Conservation (phyloP, 2,113 vertebrate species). For the Cryptomyrus ogoouensis region DNA sequence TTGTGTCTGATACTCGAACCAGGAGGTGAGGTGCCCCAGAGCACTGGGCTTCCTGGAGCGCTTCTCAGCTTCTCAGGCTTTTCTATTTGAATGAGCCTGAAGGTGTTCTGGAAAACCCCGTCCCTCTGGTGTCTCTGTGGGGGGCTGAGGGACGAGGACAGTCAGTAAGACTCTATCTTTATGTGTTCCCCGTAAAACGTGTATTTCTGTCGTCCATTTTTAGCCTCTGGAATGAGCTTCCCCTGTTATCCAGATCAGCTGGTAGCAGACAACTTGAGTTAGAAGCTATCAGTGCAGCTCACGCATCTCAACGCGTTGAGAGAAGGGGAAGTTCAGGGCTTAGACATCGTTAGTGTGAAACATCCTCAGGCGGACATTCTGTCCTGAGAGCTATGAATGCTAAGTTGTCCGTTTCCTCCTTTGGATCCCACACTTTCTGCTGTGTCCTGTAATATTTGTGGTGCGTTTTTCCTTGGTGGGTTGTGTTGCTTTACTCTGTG, state of each 20-base stretch:
- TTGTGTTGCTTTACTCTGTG: not conserved
- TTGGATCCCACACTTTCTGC: not conserved
- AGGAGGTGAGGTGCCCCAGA: not conserved
- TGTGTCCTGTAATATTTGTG: not conserved
- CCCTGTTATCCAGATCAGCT: not conserved
- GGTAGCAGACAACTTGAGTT: not conserved
- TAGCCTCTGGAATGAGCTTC: not conserved
- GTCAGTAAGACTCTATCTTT: not conserved
- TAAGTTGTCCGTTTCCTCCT: constrained; percentile 50
- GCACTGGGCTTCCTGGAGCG: not conserved
- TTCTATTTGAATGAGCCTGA: not conserved
- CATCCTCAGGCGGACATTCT: constrained; percentile 54
- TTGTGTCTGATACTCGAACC: not conserved
- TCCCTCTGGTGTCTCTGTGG: not conserved
- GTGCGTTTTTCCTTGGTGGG: not conserved
- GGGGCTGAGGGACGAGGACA: not conserved
- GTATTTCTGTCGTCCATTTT: not conserved
- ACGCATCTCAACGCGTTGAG: not conserved
- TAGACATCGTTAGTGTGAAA: constrained; percentile 37
- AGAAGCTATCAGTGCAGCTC: not conserved
- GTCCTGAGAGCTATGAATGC: constrained; percentile 34
- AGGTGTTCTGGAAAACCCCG: not conserved
- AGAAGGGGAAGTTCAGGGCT: not conserved
- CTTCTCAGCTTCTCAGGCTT: not conserved
- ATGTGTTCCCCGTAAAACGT: not conserved